Base-by-base conservation (phyloP, 2,113 vertebrate genomes). In the Megaceryle torquata region DNA sequence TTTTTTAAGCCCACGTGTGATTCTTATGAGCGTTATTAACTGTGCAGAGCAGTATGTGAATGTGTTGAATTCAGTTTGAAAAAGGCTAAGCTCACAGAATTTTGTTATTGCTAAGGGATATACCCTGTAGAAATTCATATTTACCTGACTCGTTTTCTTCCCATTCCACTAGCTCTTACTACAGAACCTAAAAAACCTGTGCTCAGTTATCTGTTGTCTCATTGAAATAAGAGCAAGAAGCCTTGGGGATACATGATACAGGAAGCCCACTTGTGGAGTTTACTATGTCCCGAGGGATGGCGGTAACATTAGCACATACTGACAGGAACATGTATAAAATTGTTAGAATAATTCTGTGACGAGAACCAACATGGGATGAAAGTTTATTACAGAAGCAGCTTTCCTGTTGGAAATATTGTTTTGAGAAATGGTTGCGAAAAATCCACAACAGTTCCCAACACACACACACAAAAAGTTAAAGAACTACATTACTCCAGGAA, bases 311-410 rank as follows among this genome's bases (percentile, higher is more conserved):
- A 60, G 63, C 89, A 56, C 7, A 4, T 41, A 41, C 24, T 51
- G 24, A 35, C 7, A 6, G 0, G 0, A 1, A 10, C 0, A 0
- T 8, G 16, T 6, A 17, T 8, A 54, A 84, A 70, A 21, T 7
- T 8, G 14, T 43, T 14, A 76, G 56, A 68, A 59, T 26, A 51
- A 63, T 24, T 41, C 54, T 57, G 50, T 54, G n/a, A 54, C n/a
- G 31, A 76, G 74, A 79, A 63, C 24, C 8, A 19, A 50, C 41
- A 8, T 15, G 51, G 7, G 15, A 60, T 67, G 25, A 54, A 75
- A 76, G 63, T 31, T 70, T 53, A 29, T n/a, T 24, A 31, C 22
- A 71, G 24, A 81, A 59, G 12, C 19, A 16, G 16, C 37, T 48
- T 59, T 81, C 69, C 28, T 48, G 22, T 13, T 43, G n/a, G 29